Base-by-base conservation (phyloP, 2,113 vertebrate genomes). In the Zingel zingel region DNA sequence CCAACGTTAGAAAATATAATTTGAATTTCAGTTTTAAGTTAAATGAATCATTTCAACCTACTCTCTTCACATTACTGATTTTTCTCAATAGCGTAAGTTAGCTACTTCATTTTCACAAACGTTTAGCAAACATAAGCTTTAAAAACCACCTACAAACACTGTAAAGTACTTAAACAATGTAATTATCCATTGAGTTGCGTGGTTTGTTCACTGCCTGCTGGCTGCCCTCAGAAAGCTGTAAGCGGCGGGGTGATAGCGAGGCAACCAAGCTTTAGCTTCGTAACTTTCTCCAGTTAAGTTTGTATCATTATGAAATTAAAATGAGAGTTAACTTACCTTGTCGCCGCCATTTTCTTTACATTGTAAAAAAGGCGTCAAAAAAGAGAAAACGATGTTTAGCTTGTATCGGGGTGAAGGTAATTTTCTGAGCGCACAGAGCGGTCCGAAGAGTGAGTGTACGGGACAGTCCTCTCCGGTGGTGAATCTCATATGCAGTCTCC, bases 291-390 rank as follows among this genome's bases (percentile, higher is more conserved):
- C 19, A 0, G 1, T 33, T 0, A 65, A 69, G 4, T 80, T 80
- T 6, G 48, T 21, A 14, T 43, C 43, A 19, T 19, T 16, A 36
- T 18, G 0, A 19, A 67, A 39, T 56, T 15, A 53, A 54, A 72
- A 1, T 0, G 0, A 43, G 14, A 45, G 27, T 5, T 0, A 0
- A 30, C 92, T 84, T 85, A 96, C 95, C 93, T 95, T 72, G 91
- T 92, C 30, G 77, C 94, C 65, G 94, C 80, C 95, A 96, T 96
- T 87, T 87, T 86, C 81, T 90, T 95, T 91, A 96, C 95, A 96
- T 96, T 85, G 85, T 95, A 86, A 90, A 76, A 72, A 15, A 75
- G 11, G 8, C 61, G 70, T 36, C 54, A 54, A 70, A 25, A 5
- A n/a, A 19, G 3, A 2, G 23, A 48, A 74, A 69, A 58, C n/a